A percentile compares a stretch with the other conserved stretches of the same genome.
Conservation (phyloP, 1,140 invertebrate genomes). For the Bombus waltoni region DNA sequence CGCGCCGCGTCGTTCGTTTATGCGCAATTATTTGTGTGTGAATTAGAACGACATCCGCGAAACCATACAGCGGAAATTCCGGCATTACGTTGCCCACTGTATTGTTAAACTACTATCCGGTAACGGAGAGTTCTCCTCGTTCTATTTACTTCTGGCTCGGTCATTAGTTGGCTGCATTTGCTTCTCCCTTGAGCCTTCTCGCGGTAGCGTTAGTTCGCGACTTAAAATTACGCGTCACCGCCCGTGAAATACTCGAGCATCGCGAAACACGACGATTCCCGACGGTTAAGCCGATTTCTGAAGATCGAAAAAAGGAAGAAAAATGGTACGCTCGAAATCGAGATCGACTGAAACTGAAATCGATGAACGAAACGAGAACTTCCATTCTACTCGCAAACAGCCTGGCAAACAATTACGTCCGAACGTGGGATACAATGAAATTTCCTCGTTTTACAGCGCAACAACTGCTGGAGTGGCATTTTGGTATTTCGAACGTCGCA, state of each 20-base stretch:
- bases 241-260: neutral
- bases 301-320: neutral
- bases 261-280: neutral
- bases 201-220: constrained; percentile 7
- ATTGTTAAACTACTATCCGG: constrained; percentile 48
- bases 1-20: constrained; percentile 27
- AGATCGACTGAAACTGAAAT: neutral
- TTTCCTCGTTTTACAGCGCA: neutral
- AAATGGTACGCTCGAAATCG: neutral
- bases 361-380: neutral
- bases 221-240: constrained; percentile 12
- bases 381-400: neutral
- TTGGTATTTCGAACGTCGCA: neutral
- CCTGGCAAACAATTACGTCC: constrained; percentile 35
- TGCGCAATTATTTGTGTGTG: constrained; percentile 31
- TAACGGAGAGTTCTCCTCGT: constrained; percentile 38
- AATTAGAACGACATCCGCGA: constrained; percentile 31
- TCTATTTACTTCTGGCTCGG: constrained; percentile 45
- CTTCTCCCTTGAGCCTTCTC: constrained; percentile 16
- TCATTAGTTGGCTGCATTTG: constrained; percentile 42
- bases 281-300: neutral
- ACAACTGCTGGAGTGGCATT: neutral
- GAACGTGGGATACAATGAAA: neutral
- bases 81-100: constrained; percentile 27
- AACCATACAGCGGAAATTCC: constrained; percentile 31